phyloP scores from a whole-genome alignment of 2,113 vertebrate species.

The Galeopterus variegatus region DNA sequence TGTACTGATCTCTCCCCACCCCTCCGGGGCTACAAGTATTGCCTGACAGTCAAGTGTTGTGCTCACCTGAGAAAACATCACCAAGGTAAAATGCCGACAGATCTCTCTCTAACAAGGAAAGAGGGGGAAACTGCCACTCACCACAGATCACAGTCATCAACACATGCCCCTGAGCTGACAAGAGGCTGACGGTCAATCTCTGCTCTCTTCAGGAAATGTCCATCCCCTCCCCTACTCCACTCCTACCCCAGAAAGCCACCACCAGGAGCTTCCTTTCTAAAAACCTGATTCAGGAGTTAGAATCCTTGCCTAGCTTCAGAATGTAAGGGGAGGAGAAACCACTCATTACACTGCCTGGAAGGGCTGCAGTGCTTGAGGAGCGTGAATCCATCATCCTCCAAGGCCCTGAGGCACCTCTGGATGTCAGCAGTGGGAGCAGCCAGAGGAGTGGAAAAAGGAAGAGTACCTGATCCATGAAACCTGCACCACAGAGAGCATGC shows the following conservation, averaged over 20 bases:
- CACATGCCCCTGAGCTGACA: background rate
- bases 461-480: background rate
- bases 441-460: background rate
- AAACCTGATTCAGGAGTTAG: background rate
- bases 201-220: background rate
- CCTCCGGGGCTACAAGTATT: background rate
- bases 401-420: background rate
- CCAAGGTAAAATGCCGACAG: background rate
- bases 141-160: background rate
- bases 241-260: background rate
- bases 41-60: background rate
- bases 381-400: background rate
- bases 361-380: background rate
- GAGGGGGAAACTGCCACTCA: background rate
- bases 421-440: background rate
- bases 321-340: background rate
- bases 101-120: background rate
- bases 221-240: fast-evolving
- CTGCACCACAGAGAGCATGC: background rate
- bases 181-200: background rate
- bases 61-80: background rate
- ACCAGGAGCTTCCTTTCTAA: background rate
- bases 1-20: background rate
- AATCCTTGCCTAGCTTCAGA: background rate
- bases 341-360: background rate